Evolutionary conservation across 2,888 invertebrate species (phyloP), one percentile per base, ranked within the genome.

Genomic region (Eledone cirrhosa): DNA sequence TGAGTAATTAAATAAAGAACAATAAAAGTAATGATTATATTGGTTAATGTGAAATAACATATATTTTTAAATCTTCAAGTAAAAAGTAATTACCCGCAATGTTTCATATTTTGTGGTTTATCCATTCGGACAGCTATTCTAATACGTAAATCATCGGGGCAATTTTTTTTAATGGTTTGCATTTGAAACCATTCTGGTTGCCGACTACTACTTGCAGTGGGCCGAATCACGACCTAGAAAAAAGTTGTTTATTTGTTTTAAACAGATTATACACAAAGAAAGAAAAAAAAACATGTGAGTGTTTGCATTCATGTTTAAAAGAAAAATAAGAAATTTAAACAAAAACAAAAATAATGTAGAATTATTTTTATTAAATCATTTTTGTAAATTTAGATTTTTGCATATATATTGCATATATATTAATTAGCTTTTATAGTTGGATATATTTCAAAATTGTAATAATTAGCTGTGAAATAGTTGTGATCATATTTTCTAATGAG

Each of bases 91-190:
- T 91, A 95, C 94, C 98, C 98, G 91, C 99, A 99, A 91, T 99
- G 99, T 90, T 99, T 99, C 96, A 99, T 97, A 91, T 99, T 99
- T 83, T 98, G 93, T 19, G 99, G 99, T 90, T 98, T 99, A 90
- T 99, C 99, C 95, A 99, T 98, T 83, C 98, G 93, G 89, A 99
- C 97, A 24, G 97, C 97, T 82, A 99, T 97, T 92, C 98, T 98
- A 87, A 99, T 99, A 87, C 95, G 94, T 80, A 99, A 92, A 92
- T 98, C 97, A 92, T 99, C 99, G 0, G 96, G 95, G 84, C 96
- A 93, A 91, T 96, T 98, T 92, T 98, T 99, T 16, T 97, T 94
- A 75, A 97, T 95, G 76, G 86, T 86, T 33, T 94, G 94, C 98
- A 99, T 97, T 88, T 96, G 96, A 92, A 99, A 97, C 99, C 98